Evolutionary conservation across 2,888 invertebrate species (phyloP).

Genomic region (Xanthorhoe spadicearia): DNA sequence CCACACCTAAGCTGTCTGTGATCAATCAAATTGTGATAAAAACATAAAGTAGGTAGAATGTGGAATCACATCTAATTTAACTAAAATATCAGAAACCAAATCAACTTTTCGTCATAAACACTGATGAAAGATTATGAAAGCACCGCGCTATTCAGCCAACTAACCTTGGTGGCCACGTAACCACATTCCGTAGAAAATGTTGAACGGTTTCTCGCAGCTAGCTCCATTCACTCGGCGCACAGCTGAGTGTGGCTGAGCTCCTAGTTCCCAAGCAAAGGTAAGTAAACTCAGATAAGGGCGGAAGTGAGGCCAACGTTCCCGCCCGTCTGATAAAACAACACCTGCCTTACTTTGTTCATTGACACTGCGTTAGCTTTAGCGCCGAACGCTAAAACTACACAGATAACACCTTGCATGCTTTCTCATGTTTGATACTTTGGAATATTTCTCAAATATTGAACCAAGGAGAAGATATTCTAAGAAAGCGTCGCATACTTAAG

Average conservation of each 20-base stretch:
- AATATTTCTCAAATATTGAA: conserved; percentile 11
- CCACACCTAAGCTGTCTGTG: background rate
- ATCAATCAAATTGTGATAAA: background rate
- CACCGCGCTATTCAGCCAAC: conserved; percentile 1
- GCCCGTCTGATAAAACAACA: conserved; percentile 69
- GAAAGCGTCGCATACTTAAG: background rate
- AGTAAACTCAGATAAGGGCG: conserved; percentile 78
- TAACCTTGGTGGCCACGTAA: conserved; percentile 13
- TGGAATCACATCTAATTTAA: too few species aligned
- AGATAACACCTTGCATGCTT: conserved; percentile 33
- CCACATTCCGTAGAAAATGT: conserved; percentile 19
- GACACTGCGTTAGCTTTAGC: conserved; percentile 44
- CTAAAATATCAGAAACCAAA: too few species aligned
- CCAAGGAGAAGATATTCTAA: background rate
- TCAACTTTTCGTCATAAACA: background rate
- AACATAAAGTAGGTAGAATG: too few species aligned
- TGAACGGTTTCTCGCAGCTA: conserved; percentile 23
- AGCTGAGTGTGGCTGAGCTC: conserved; percentile 56
- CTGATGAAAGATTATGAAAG: background rate
- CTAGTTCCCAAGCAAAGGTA: conserved; percentile 73
- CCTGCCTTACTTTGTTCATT: conserved; percentile 60
- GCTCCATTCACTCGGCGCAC: conserved; percentile 42
- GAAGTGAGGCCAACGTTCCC: conserved; percentile 78
- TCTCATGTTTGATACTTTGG: conserved; percentile 4
- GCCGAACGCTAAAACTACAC: conserved; percentile 38